Base-by-base conservation (phyloP, 2,113 vertebrate genomes). In the Hystrix cristata region DNA sequence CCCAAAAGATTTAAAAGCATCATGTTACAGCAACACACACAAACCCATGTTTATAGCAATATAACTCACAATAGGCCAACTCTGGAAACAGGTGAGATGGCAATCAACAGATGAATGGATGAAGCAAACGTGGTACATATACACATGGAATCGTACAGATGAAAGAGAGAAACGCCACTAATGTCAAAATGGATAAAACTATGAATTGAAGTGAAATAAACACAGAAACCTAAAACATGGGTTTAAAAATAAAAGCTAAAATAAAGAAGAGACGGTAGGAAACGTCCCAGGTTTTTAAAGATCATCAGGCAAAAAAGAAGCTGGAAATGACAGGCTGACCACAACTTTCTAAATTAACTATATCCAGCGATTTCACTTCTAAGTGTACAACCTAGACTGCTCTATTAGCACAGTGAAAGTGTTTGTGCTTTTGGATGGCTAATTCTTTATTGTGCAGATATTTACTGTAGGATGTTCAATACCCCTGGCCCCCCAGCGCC, bases 1-100 rank as follows among this genome's bases (percentile, higher is more conserved):
- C 76, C 31, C 31, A 55, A 55, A 34, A 12, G 31, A 79, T 53
- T 79, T 55, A n/a, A 53, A 12, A 55, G 51, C 29, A 21, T 34
- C 48, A 34, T 0, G 19, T 51, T 21, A 8, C 2, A n/a, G 51
- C 1, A 2, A n/a, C 48, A 27, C 23, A 25, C 5, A 7, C 43
- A 27, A 27, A 27, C 13, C 43, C 43, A 74, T 25, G 21, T 27
- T 48, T 48, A 76, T 27, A 48, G 43, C 43, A 48, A 11, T 12
- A 29, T 11, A 13, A 3, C 43, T 48, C 38, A 48, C 51, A 34
- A 34, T 11, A 10, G 51, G 29, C 27, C 15, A 11, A 16, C 15
- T 34, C 51, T 19, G 76, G 25, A 19, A 79, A 51, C 8, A 53
- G 29, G 29, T 16, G 16, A 34, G 76, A 34, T 79, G 76, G 15